Evolutionary conservation across 2,888 invertebrate genomes (phyloP).

Genomic region (Thymelicus sylvestris): DNA sequence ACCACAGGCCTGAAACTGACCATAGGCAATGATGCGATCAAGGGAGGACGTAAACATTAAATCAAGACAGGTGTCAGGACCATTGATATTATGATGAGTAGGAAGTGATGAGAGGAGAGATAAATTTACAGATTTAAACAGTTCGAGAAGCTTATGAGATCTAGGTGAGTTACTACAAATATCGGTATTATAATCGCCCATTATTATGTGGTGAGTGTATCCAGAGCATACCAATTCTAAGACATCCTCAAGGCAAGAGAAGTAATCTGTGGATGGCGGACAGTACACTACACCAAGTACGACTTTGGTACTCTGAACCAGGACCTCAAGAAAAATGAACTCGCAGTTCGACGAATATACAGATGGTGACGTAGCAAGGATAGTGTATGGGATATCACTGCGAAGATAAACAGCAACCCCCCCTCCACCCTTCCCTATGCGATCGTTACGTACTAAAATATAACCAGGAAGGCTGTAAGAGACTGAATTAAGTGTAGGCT

Average conservation of each 20-base stretch:
- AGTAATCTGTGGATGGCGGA: neutral
- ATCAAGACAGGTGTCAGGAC: neutral
- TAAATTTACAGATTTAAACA: neutral
- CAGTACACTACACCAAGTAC: neutral
- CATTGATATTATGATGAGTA: neutral
- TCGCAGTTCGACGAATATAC: neutral
- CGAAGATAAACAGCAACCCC: conserved; percentile 4
- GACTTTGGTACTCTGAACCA: neutral
- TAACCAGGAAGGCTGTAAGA: conserved; percentile 1
- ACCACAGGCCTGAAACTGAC: neutral
- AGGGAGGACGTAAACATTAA: neutral
- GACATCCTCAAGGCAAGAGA: neutral
- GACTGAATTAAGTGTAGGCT: neutral
- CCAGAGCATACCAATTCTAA: neutral
- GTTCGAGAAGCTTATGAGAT: neutral
- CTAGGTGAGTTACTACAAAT: neutral
- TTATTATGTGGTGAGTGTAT: neutral
- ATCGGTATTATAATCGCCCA: neutral
- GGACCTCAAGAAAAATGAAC: neutral
- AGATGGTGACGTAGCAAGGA: too few relatives aligned
- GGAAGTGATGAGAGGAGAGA: neutral
- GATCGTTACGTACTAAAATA: neutral
- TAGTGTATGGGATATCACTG: neutral
- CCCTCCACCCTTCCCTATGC: neutral
- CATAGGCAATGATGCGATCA: neutral